Percentiles rank a stretch among this genome's conserved stretches.
Evolutionary conservation across 1,140 invertebrate species (phyloP).

Genomic region (Xylocopa sonorina): DNA sequence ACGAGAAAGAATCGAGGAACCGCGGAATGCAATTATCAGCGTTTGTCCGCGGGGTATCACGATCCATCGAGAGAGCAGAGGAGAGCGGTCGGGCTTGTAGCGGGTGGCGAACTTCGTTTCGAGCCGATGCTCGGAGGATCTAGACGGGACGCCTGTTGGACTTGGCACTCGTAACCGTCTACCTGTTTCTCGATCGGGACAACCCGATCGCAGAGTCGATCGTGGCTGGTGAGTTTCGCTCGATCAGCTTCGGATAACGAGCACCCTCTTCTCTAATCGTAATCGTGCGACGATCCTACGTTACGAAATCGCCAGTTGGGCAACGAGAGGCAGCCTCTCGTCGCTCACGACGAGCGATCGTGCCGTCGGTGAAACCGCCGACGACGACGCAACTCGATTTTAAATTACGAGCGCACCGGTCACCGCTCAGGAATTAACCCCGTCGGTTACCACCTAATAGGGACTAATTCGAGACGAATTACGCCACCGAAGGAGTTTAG

Average conservation of each 20-base stretch:
- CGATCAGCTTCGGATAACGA: slow-evolving; percentile 61
- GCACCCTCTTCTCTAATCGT: slow-evolving; percentile 50
- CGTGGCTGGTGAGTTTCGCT: slow-evolving; percentile 45
- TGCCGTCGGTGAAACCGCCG: slow-evolving; percentile 42
- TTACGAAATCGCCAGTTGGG: slow-evolving; percentile 61
- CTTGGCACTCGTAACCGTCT: too few relatives aligned
- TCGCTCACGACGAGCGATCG: slow-evolving; percentile 53
- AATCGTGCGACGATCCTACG: slow-evolving; percentile 54
- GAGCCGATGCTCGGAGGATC: too few relatives aligned
- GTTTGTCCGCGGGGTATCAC: slow-evolving; percentile 81
- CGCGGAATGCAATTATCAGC: slow-evolving; percentile 81
- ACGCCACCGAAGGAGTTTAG: slow-evolving; percentile 63
- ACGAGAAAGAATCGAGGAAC: slow-evolving; percentile 79
- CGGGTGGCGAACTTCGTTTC: slow-evolving; percentile 57
- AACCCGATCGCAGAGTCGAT: slow-evolving; percentile 43
- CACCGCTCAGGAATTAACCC: slow-evolving; percentile 41
- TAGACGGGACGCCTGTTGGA: too few relatives aligned
- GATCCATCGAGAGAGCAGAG: slow-evolving; percentile 73
- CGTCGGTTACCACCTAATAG: slow-evolving; percentile 58
- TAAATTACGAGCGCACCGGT: slow-evolving; percentile 60
- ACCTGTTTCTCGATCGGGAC: slow-evolving; percentile 18
- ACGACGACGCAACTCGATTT: slow-evolving; percentile 58
- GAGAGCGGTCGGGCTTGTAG: slow-evolving; percentile 67
- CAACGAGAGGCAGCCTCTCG: slow-evolving; percentile 60
- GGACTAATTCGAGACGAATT: slow-evolving; percentile 68